Percentiles rank a stretch among this genome's conserved stretches.
Evolutionary conservation across 2,113 vertebrate genomes (phyloP).

Genomic region (Morone saxatilis): DNA sequence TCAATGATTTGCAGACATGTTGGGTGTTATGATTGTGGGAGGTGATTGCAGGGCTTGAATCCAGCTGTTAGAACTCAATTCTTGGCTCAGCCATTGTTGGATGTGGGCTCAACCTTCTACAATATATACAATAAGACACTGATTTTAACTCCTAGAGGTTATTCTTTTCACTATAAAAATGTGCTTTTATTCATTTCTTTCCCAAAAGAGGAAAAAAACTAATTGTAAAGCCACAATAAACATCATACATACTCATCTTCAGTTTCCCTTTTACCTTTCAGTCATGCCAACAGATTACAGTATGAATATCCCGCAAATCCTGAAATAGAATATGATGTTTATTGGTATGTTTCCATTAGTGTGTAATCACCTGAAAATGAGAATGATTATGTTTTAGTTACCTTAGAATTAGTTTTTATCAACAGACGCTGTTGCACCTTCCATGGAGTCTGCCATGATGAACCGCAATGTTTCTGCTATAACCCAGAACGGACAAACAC

Average conservation of each 20-base stretch:
- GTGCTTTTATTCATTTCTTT: not conserved
- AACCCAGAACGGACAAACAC: no score
- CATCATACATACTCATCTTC: not conserved
- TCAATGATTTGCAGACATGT: not conserved
- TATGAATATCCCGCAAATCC: no score
- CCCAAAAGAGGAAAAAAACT: not conserved
- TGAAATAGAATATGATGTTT: no score
- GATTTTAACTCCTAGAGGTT: not conserved
- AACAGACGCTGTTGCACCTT: no score
- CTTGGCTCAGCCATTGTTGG: not conserved
- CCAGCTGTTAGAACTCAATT: not conserved
- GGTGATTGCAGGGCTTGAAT: constrained; percentile 1
- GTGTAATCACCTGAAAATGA: no score
- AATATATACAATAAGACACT: not conserved
- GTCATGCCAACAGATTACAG: no score
- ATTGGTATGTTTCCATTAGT: no score
- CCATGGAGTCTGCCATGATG: no score
- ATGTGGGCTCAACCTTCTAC: not conserved
- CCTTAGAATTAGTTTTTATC: no score
- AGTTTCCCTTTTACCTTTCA: no score
- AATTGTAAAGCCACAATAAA: not conserved
- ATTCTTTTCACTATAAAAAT: not conserved
- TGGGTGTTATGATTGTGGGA: not conserved
- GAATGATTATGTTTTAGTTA: no score
- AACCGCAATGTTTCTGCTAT: no score